Percentiles rank a stretch among this genome's conserved stretches.
phyloP scores from a whole-genome alignment of 2,113 vertebrate genomes.

The Neomonachus schauinslandi region DNA sequence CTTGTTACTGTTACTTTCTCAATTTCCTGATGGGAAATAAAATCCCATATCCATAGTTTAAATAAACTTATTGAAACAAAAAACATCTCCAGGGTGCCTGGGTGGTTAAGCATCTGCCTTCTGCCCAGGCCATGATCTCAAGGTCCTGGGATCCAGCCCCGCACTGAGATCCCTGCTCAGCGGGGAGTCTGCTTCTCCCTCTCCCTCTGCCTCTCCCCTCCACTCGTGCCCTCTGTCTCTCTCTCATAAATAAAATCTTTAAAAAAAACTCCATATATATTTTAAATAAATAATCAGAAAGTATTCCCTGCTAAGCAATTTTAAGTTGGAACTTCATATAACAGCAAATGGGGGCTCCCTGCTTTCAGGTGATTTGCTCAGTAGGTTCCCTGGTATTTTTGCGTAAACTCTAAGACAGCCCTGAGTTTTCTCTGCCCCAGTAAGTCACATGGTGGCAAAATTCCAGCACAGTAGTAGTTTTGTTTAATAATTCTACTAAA shows the following conservation, averaged over 20 bases:
- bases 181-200: not conserved
- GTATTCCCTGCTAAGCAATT: not conserved
- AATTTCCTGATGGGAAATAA: conserved; percentile 31
- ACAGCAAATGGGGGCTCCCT: not conserved
- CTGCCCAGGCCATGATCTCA: not conserved
- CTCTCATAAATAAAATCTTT: not conserved
- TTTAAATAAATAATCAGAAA: conserved; percentile 51
- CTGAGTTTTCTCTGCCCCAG: conserved; percentile 37
- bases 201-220: not conserved
- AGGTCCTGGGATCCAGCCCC: not conserved
- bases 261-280: not conserved
- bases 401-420: not conserved
- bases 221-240: not conserved
- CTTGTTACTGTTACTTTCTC: conserved; percentile 21
- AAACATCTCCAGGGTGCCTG: not conserved
- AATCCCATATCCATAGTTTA: not conserved
- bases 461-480: conserved; percentile 33
- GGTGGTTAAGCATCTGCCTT: not conserved
- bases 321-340: not conserved
- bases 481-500: conserved; percentile 42
- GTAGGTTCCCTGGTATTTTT: not conserved
- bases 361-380: not conserved
- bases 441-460: conserved; percentile 53
- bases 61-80: not conserved
- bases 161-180: not conserved